phyloP scores from a whole-genome alignment of 2,113 vertebrate genomes.

The Peucedramus taeniatus region DNA sequence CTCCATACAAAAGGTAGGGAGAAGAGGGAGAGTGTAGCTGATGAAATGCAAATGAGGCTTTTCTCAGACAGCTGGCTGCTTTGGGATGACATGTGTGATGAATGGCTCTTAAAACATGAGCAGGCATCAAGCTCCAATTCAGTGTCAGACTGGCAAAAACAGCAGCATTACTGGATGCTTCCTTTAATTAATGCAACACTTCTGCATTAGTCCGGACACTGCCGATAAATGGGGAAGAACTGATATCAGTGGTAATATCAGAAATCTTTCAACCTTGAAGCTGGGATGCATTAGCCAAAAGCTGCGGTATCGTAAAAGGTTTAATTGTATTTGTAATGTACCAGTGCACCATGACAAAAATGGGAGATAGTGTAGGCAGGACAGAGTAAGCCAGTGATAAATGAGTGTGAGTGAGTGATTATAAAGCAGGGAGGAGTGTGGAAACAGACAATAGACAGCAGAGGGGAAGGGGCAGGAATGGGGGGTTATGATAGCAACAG shows the following conservation, averaged over 20 bases:
- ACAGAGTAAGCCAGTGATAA: constrained; percentile 74
- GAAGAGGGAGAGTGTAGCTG: constrained; percentile 70
- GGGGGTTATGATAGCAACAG: constrained; percentile 42
- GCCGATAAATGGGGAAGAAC: constrained; percentile 78
- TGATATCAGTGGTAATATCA: constrained; percentile 81
- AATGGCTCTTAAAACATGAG: constrained; percentile 91
- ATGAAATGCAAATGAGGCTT: constrained; percentile 88
- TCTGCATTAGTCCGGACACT: constrained; percentile 77
- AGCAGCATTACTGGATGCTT: constrained; percentile 84
- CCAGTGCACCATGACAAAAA: constrained; percentile 82
- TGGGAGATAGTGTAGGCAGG: constrained; percentile 74
- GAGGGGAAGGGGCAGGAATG: constrained; percentile 38
- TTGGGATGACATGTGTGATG: constrained; percentile 94
- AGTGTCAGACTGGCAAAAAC: constrained; percentile 83
- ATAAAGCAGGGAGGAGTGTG: constrained; percentile 61
- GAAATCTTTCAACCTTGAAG: constrained; percentile 84
- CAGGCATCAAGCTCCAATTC: constrained; percentile 90
- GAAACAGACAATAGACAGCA: constrained; percentile 76
- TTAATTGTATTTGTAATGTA: constrained; percentile 88
- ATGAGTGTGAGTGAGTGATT: constrained; percentile 75
- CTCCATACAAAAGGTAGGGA: constrained; percentile 68
- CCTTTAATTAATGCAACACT: constrained; percentile 88
- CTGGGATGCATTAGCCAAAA: constrained; percentile 76
- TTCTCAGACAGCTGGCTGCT: constrained; percentile 90
- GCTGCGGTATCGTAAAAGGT: constrained; percentile 74